These are phyloP conservation scores for Drosophila mimetica DNA, from an alignment of 2,888 invertebrate genomes.

Conservation along the genomic window DNA sequence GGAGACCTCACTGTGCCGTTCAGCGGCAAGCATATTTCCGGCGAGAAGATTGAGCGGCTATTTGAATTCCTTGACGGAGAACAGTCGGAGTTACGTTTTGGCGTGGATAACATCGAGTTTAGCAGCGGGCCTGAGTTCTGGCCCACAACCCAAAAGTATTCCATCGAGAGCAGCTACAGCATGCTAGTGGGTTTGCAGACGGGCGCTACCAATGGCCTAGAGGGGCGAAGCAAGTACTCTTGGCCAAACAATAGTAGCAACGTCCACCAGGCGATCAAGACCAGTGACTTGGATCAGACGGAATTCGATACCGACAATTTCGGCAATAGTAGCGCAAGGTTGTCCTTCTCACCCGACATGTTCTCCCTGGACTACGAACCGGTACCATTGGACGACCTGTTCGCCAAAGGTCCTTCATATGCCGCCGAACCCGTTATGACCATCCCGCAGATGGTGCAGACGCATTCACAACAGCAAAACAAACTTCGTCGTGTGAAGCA, in stretches of 20 bases:
- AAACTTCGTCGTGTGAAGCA: constrained; percentile 68
- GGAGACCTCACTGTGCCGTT: constrained; percentile 81
- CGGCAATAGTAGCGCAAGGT: constrained; percentile 64
- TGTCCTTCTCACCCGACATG: constrained; percentile 75
- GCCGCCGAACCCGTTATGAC: constrained; percentile 40
- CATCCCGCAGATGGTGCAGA: constrained; percentile 71
- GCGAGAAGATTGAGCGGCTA: constrained; percentile 72
- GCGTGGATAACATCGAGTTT: constrained; percentile 81
- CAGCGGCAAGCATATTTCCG: constrained; percentile 70
- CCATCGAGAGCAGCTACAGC: constrained; percentile 81
- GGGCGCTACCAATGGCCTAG: constrained; percentile 70
- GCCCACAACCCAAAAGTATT: constrained; percentile 64
- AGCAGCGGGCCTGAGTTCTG: constrained; percentile 75
- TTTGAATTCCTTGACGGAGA: constrained; percentile 73
- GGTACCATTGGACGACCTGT: constrained; percentile 80
- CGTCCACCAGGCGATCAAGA: constrained; percentile 65
- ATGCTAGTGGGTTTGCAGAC: constrained; percentile 80
- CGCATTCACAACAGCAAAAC: constrained; percentile 69
- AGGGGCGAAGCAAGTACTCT: constrained; percentile 75
- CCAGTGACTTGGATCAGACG: constrained; percentile 78
- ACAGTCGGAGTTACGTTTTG: constrained; percentile 66
- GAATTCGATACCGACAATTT: constrained; percentile 73
- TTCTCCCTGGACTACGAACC: constrained; percentile 74
- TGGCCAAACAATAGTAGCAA: constrained; percentile 73
- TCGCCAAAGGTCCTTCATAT: constrained; percentile 60